Percentiles rank a stretch among this genome's conserved stretches.
Conservation (phyloP, 2,888 invertebrate genomes). For the Cheilosia soror region DNA sequence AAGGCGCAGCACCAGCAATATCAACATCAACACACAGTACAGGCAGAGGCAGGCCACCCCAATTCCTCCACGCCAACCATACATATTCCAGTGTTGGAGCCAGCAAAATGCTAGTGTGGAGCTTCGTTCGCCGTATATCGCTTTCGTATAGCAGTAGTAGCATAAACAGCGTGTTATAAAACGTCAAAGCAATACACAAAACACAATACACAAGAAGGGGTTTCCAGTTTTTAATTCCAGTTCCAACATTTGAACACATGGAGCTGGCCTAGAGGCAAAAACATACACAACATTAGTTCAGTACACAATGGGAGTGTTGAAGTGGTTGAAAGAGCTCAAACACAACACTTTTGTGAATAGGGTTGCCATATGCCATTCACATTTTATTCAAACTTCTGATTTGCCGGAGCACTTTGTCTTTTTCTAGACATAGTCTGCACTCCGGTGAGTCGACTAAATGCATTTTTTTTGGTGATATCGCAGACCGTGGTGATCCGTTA, state of each 20-base stretch:
- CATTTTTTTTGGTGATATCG: too few species aligned
- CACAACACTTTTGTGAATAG: constrained; percentile 26
- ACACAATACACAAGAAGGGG: constrained; percentile 17
- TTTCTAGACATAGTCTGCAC: too few species aligned
- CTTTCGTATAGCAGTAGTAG: not conserved
- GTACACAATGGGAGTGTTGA: constrained; percentile 38
- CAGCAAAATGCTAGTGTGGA: constrained; percentile 19
- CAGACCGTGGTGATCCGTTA: too few species aligned
- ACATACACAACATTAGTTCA: constrained; percentile 36
- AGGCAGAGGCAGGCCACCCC: constrained; percentile 52
- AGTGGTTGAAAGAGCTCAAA: constrained; percentile 48
- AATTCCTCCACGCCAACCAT: constrained; percentile 36
- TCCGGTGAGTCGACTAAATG: too few species aligned
- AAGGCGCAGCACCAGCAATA: constrained; percentile 50
- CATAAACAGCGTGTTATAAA: constrained; percentile 38
- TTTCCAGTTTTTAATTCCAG: constrained; percentile 67
- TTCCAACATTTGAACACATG: constrained; percentile 45
- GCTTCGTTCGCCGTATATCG: constrained; percentile 12
- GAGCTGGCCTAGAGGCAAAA: constrained; percentile 11
- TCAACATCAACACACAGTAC: constrained; percentile 61
- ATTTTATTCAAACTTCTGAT: too few species aligned
- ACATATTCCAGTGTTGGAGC: constrained; percentile 63
- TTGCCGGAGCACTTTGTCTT: too few species aligned
- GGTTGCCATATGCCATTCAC: constrained; percentile 33
- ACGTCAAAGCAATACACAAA: constrained; percentile 40